Conservation (phyloP, 1,140 invertebrate species). For the Plectus sambesii region DNA sequence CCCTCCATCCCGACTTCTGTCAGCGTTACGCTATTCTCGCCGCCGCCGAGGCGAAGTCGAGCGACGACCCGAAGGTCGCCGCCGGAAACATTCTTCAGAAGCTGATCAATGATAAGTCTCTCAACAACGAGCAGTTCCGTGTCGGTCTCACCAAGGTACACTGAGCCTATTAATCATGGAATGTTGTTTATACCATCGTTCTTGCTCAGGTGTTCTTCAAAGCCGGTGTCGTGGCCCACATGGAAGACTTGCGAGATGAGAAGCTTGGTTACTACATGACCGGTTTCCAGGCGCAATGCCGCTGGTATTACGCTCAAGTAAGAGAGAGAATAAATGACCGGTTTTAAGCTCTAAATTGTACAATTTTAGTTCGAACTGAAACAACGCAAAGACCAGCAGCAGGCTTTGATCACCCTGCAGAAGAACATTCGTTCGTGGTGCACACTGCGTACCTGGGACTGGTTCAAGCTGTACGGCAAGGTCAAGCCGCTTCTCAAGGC, state of each 20-base stretch:
- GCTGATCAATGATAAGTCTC: slow-evolving; percentile 59
- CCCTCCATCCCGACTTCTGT: slow-evolving; percentile 99
- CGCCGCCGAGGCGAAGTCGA: slow-evolving; percentile 36
- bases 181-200: neutral
- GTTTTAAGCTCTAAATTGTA: neutral
- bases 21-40: slow-evolving; percentile 68
- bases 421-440: slow-evolving; percentile 96
- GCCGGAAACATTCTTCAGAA: slow-evolving; percentile 47
- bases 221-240: slow-evolving; percentile 97
- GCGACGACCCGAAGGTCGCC: slow-evolving; percentile 30
- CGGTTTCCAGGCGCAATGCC: slow-evolving; percentile 67
- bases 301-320: slow-evolving; percentile 34
- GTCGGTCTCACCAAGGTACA: slow-evolving; percentile 52
- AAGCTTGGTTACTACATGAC: slow-evolving; percentile 91
- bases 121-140: slow-evolving; percentile 38
- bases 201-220: slow-evolving; percentile 88
- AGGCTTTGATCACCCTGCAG: slow-evolving; percentile 92
- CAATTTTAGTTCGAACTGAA: slow-evolving; percentile 29
- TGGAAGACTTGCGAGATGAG: slow-evolving; percentile 99
- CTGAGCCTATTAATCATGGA: slow-evolving; percentile 39
- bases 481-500: slow-evolving; percentile 58
- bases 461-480: slow-evolving; percentile 55
- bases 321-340: neutral
- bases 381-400: slow-evolving; percentile 49
- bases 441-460: slow-evolving; percentile 93